Base-by-base conservation (phyloP, 2,113 vertebrate genomes). In the Todiramphus saurophagus region DNA sequence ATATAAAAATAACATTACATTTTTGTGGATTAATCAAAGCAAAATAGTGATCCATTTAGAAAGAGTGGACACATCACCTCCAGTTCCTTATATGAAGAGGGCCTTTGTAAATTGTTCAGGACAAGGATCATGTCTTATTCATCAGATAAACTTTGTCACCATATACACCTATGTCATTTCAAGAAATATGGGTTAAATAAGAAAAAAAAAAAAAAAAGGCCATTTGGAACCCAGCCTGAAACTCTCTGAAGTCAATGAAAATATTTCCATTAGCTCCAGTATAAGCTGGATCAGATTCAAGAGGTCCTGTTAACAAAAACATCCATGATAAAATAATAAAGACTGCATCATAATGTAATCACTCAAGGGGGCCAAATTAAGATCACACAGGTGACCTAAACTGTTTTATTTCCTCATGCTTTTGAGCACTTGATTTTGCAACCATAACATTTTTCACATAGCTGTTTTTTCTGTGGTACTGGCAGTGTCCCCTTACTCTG, bases 231-330 rank as follows among this genome's bases (percentile, higher is more conserved):
- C 44, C 6, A 3, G 85, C 87, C 82, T 89, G 75, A 94, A 94
- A 74, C 51, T 90, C 70, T 50, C 50, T 90, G 58, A 94, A 95
- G 67, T 95, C 60, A 91, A 55, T 73, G 81, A 94, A 95, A 92
- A 94, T 88, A 93, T 94, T 93, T 94, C 74, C 66, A 82, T 89
- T 91, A 79, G 35, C 58, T 94, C 58, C 66, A 94, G 73, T 46
- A 53, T 13, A 14, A 82, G 41, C 78, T 96, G 93, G 83, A 97
- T 66, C 33, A 87, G 35, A 83, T 86, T 94, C 94, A 94, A 96
- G 80, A 89, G 41, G 66, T 96, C 37, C 31, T 85, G 74, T 69
- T 89, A 89, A 83, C 66, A 95, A 91, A 87, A 92, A 68, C 53
- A 35, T 69, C 53, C 86, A 66, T 44, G 83, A 94, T 94, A 87